Evolutionary conservation across 2,113 vertebrate genomes (phyloP).

Genomic region (Eira barbara): DNA sequence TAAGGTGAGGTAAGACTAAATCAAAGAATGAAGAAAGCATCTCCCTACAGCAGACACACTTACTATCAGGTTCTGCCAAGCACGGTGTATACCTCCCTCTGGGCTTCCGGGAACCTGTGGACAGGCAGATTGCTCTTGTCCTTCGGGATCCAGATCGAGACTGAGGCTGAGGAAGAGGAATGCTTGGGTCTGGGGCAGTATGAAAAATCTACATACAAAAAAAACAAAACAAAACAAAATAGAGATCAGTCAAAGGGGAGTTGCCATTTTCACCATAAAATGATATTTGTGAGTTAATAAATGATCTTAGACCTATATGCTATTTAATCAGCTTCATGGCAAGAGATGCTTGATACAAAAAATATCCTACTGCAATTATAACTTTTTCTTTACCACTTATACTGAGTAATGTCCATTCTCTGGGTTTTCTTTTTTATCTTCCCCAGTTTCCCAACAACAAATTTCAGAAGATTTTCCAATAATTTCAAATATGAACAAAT

Average conservation of each 20-base stretch:
- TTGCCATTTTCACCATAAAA: not conserved
- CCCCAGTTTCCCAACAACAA: not conserved
- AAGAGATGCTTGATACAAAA: not conserved
- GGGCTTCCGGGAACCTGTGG: slow-evolving; percentile 93
- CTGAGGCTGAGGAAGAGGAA: slow-evolving; percentile 92
- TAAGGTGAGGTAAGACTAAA: not conserved
- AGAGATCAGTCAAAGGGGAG: not conserved
- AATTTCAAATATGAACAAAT: not conserved
- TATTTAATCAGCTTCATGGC: not conserved
- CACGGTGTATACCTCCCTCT: slow-evolving; percentile 92
- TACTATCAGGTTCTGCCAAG: slow-evolving; percentile 97
- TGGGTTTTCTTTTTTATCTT: not conserved
- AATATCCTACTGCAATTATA: not conserved
- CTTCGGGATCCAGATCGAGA: slow-evolving; percentile 91
- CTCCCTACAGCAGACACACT: slow-evolving; percentile 71
- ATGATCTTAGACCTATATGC: not conserved
- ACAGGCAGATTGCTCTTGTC: slow-evolving; percentile 94
- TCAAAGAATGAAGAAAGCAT: not conserved
- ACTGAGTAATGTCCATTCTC: not conserved
- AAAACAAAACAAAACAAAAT: slow-evolving; percentile 52
- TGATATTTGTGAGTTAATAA: not conserved
- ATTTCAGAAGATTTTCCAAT: not conserved
- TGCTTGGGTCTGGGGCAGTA: slow-evolving; percentile 92
- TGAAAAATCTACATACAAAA: slow-evolving; percentile 89
- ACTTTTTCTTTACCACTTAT: not conserved